Base-by-base conservation (phyloP, 2,888 invertebrate genomes). In the Brachynemurus nebulosus region DNA sequence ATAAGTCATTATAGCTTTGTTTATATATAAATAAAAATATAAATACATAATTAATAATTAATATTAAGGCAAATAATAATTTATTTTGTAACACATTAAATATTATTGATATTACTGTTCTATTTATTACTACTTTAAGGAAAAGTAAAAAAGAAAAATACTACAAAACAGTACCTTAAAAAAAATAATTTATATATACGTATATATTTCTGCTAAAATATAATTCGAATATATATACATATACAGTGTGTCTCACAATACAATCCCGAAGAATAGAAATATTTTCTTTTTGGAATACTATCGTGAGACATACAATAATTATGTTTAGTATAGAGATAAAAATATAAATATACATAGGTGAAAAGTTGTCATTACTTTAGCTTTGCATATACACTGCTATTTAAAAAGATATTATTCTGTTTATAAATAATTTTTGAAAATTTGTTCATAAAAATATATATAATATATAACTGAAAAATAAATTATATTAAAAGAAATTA, bases 1-100 rank as follows among this genome's bases (percentile, higher is more conserved):
- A 37, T 37, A 37, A 30, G 37, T 37, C 18, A 37, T 37, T 19
- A 11, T 19, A 37, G 30, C 30, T 30, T 30, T 30, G 30, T 30
- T 30, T n/a, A 16, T 11, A 19, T 19, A 11, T 19, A 17, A 19
- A 37, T n/a, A 37, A 4, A 37, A 11, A 37, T 19, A 37, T n/a
- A 37, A 37, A 37, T 19, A 37, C 18, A 30, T 30, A 30, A 12
- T 12, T 30, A 30, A 4, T 30, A 30, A 30, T 12, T 30, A 30
- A 30, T n/a, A 27, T n/a, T 12, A 12, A 30, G 14, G 30, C 30
- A 30, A 14, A 30, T 30, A 14, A 14, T 30, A 30, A n/a, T 30
- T 30, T 30, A 30, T 30, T 30, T 30, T 30, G 30, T 30, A 30
- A 30, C 2, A 30, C n/a, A 30, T 11, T 12, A 30, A 30, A 30